A percentile compares a stretch with the other conserved stretches of the same genome.
Conservation (phyloP, 2,797 vertebrate species). For the Amblyopsis hoosieri region DNA sequence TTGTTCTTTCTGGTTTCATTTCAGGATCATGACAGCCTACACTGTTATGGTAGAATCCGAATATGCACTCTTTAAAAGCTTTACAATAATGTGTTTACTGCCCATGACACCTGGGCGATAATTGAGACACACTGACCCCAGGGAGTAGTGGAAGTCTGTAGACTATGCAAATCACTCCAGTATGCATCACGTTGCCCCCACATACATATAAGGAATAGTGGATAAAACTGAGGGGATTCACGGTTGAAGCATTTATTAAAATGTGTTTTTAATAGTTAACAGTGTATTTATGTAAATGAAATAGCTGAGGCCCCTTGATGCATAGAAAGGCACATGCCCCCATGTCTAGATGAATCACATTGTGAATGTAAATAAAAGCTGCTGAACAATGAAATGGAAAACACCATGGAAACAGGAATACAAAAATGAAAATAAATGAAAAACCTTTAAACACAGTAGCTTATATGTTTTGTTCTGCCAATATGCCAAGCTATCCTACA, state of each 20-base stretch:
- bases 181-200: not conserved
- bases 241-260: conserved; percentile 40
- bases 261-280: no score
- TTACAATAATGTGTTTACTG: conserved; percentile 26
- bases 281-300: no score
- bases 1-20: no score
- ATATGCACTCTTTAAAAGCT: not conserved
- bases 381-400: not conserved
- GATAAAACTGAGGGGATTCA: conserved; percentile 19
- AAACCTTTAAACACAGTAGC: no score
- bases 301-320: not conserved
- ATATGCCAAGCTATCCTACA: no score
- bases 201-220: conserved; percentile 17
- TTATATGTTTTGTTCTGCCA: no score
- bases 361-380: conserved; percentile 11
- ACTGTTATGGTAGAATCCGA: no score
- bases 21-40: no score
- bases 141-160: conserved; percentile 9
- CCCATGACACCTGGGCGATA: conserved; percentile 8
- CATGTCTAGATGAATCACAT: conserved; percentile 28
- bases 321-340: not conserved
- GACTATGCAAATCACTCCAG: conserved; percentile 23
- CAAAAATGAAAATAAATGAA: no score
- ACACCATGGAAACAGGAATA: no score
- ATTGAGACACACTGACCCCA: conserved; percentile 7